Base-by-base conservation (phyloP, 2,888 invertebrate species). In the Plutella xylostella region DNA sequence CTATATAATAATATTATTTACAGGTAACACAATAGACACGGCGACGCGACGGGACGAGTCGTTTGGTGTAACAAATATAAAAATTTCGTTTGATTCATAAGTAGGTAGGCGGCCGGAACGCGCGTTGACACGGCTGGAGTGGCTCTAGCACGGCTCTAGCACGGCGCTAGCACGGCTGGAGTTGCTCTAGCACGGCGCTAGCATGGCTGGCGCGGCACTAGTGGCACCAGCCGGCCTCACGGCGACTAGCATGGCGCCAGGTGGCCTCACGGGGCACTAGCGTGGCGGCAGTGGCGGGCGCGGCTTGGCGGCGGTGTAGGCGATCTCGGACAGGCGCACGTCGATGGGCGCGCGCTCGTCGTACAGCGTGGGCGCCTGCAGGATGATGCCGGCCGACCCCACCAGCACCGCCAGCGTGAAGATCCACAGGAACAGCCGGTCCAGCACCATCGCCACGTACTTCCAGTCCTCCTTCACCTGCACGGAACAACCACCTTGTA, bases 381-480 rank as follows among this genome's bases (percentile, higher is more conserved):
- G 87, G 65, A 97, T 96, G 70, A 97, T 96, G 45, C 95, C 95
- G 21, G 94, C 94, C 43, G 94, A 96, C 37, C 97, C 97, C 54
- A 96, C 93, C 52, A 97, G 86, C 63, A 97, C 97, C 42, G 97
- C 96, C 67, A 96, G 87, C 57, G 97, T 96, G 85, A 98, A 98
- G 73, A 98, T 96, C 93, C 96, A 97, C 61, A 98, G 88, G 85
- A 98, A 98, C 64, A 98, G 87, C 52, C 98, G 89, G 82, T 98
- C 98, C 70, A 98, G 87, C 55, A 98, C 97, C 95, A 97, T 96
- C 52, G 97, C 97, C 57, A 98, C 97, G 82, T 96, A 98, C 77
- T 98, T 98, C 98, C 98, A 98, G 86, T 98, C 97, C 86, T 97
- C 96, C 82, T 94, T 94, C 57, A 95, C 94, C 94, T 94, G 65